Percentiles rank a stretch among this genome's conserved stretches.
These are phyloP conservation scores for Elgaria multicarinata DNA, from an alignment of 2,113 vertebrate species.

Conservation along the genomic window DNA sequence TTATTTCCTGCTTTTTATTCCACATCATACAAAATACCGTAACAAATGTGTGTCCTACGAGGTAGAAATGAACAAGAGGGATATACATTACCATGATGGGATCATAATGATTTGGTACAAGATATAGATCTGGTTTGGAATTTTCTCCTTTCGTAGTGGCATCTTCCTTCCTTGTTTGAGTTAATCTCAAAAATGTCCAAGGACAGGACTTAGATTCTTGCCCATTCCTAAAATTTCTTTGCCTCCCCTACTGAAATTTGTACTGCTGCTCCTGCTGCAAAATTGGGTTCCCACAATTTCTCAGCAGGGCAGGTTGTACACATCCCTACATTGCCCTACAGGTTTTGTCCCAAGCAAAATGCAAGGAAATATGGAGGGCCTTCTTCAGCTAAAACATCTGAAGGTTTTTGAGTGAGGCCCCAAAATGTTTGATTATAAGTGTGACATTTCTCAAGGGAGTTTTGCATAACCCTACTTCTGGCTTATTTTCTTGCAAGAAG, in stretches of 20 bases:
- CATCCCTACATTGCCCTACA: neutral
- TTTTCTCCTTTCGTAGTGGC: neutral
- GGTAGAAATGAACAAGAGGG: no score
- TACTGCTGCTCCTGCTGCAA: neutral
- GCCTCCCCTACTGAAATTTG: no score
- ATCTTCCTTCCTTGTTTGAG: neutral
- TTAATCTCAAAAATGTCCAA: neutral
- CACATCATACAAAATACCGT: no score
- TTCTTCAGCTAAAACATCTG: neutral
- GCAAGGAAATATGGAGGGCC: neutral
- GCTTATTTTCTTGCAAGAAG: neutral
- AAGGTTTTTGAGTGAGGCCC: neutral
- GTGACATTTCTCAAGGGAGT: neutral
- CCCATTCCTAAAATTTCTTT: neutral
- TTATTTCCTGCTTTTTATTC: no score
- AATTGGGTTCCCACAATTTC: neutral
- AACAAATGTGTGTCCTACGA: no score
- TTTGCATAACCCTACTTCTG: neutral
- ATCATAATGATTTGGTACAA: no score
- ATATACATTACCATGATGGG: no score
- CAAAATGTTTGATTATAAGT: no score
- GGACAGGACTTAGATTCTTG: neutral
- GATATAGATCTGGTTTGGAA: neutral
- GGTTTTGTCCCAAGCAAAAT: neutral
- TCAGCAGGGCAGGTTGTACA: neutral